A percentile compares a stretch with the other conserved stretches of the same genome.
Conservation (phyloP, 1,140 invertebrate genomes). For the Asobara japonica region DNA sequence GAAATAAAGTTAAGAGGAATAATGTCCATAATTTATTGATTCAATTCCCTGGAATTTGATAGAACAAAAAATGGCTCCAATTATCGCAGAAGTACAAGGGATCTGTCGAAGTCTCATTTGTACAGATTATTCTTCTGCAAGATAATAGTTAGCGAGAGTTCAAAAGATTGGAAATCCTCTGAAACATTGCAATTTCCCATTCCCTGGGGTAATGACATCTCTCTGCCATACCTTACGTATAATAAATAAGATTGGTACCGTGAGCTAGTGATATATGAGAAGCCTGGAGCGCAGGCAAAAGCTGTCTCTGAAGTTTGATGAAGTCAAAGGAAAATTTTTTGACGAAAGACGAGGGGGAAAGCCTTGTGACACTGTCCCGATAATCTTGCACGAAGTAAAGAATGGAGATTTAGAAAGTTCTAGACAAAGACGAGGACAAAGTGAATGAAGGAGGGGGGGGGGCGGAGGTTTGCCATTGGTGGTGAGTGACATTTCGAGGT, state of each 20-base stretch:
- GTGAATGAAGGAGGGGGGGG: neutral
- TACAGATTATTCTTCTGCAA: no score
- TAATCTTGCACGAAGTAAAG: neutral
- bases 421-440: slow-evolving; percentile 10
- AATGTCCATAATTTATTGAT: no score
- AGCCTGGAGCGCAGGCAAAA: neutral
- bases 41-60: no score
- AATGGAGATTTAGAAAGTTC: neutral
- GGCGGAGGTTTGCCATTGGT: slow-evolving; percentile 24
- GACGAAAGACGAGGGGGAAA: neutral
- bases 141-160: no score
- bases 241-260: neutral
- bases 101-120: no score
- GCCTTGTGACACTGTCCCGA: slow-evolving; percentile 10
- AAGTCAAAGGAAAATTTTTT: neutral
- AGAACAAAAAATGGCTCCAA: no score
- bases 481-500: slow-evolving; percentile 36
- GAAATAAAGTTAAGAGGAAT: no score
- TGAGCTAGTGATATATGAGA: neutral
- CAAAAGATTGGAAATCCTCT: no score
- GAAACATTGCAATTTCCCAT: no score
- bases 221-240: no score
- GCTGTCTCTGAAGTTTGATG: neutral
- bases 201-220: no score
- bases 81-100: no score